Evolutionary conservation across 2,113 vertebrate species (phyloP).

Genomic region (Myodes glareolus): DNA sequence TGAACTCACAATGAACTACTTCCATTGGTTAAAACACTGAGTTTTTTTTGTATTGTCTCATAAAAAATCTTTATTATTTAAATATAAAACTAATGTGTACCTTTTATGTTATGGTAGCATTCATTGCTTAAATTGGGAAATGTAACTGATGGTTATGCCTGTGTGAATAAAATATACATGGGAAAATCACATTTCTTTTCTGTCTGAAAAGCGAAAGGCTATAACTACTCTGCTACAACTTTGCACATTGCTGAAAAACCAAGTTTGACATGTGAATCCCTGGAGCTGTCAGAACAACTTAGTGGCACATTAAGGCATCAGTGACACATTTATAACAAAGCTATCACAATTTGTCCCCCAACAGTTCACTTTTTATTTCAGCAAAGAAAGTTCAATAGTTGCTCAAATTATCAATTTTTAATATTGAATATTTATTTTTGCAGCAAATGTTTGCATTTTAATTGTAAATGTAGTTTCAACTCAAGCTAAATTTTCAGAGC

Average conservation of each 20-base stretch:
- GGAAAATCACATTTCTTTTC: not conserved
- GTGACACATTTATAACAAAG: not conserved
- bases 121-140: not conserved
- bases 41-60: not conserved
- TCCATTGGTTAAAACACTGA: not conserved
- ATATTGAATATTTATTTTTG: not conserved
- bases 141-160: not conserved
- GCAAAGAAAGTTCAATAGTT: not conserved
- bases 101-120: not conserved
- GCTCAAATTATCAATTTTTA: not conserved
- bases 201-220: not conserved
- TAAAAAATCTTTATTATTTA: not conserved
- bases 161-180: too few species aligned
- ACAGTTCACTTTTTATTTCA: not conserved
- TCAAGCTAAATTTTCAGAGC: too few species aligned
- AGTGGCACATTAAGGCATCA: not conserved
- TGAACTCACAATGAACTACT: not conserved
- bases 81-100: not conserved
- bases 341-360: not conserved
- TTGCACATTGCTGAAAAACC: not conserved
- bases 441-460: not conserved
- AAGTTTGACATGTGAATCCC: not conserved
- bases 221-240: not conserved
- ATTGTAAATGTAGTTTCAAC: rapidly evolving
- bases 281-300: not conserved